A percentile compares a stretch with the other conserved stretches of the same genome.
phyloP scores from a whole-genome alignment of 2,797 vertebrate species.

The Phrynocephalus guinanensis region DNA sequence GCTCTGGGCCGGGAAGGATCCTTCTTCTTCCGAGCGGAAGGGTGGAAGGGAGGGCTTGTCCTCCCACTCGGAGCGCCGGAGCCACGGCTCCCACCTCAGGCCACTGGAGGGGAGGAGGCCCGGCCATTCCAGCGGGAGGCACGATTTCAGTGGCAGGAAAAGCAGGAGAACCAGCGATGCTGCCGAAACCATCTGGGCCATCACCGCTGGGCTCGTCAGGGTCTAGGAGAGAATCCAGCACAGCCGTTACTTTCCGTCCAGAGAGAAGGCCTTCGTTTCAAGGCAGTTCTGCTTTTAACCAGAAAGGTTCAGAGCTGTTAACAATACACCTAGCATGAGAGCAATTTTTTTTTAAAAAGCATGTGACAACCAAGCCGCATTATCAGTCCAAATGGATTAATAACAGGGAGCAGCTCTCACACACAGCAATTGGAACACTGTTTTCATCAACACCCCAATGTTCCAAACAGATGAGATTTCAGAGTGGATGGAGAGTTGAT shows the following conservation, averaged over 20 bases:
- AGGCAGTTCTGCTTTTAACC: background rate
- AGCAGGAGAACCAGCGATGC: slow-evolving; percentile 61
- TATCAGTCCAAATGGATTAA: background rate
- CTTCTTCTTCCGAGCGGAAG: background rate
- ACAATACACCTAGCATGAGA: background rate
- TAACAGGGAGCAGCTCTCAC: background rate
- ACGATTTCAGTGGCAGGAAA: slow-evolving; percentile 39
- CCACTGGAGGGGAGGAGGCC: background rate
- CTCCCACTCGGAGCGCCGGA: background rate
- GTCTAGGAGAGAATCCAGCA: slow-evolving; percentile 44
- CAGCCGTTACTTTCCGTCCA: background rate
- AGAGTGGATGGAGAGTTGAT: too few relatives aligned
- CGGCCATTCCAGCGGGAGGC: slow-evolving; percentile 27
- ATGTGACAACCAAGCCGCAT: background rate
- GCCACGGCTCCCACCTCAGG: slow-evolving; percentile 53
- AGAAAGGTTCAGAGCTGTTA: background rate
- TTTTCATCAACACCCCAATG: background rate
- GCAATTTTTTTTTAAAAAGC: too few relatives aligned
- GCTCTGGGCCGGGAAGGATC: background rate
- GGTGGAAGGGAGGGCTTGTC: background rate
- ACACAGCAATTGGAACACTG: background rate
- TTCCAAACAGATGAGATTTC: too few relatives aligned
- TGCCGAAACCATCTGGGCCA: slow-evolving; percentile 48
- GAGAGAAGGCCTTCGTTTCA: background rate
- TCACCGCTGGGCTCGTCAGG: slow-evolving; percentile 29